Base-by-base conservation (phyloP, 2,113 vertebrate genomes). In the Pristiophorus japonicus region DNA sequence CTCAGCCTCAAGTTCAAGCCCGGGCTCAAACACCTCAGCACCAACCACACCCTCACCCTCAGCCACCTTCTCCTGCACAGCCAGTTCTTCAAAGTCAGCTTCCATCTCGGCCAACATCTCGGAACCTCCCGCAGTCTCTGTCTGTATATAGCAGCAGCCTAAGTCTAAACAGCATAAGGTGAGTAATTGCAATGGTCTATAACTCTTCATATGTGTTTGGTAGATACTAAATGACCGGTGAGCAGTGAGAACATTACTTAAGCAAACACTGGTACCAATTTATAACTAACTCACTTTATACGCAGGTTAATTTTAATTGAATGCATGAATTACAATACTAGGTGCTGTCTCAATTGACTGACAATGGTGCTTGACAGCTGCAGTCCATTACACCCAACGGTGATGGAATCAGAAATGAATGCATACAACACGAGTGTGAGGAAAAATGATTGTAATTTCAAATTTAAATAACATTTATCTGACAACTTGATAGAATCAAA, bases 111-210 rank as follows among this genome's bases (percentile, higher is more conserved):
- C 98, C 98, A 14, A 96, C 98, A 0, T 97, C 98, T 0, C 98
- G 98, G 96, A 97, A 97, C 96, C 97, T 98, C 67, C 97, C 97
- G 0, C 97, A 98, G 66, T 97, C 98, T 0, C 96, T 98, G 95
- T 98, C 98, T 0, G 97, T 97, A 70, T 99, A 99, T 96, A 98
- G 97, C 97, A 98, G 98, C 98, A 98, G 98, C 96, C 97, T 98
- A 88, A 99, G 97, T 97, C 98, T 99, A 97, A 99, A 99, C 98
- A 98, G 99, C 95, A 97, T 99, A 96, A 99, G 99, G 99, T 99
- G 96, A 97, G 97, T 38, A 0, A 0, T 0, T 92, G 59, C 20
- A 18, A 63, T 18, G 63, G 18, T 92, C 65, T 59, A 59, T 59
- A 16, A 8, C 18, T 45, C 42, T 47, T 24, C 51, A 51, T 30